These are phyloP conservation scores for Sclerurus mexicanus DNA, from an alignment of 2,113 vertebrate genomes.

Conservation along the genomic window DNA sequence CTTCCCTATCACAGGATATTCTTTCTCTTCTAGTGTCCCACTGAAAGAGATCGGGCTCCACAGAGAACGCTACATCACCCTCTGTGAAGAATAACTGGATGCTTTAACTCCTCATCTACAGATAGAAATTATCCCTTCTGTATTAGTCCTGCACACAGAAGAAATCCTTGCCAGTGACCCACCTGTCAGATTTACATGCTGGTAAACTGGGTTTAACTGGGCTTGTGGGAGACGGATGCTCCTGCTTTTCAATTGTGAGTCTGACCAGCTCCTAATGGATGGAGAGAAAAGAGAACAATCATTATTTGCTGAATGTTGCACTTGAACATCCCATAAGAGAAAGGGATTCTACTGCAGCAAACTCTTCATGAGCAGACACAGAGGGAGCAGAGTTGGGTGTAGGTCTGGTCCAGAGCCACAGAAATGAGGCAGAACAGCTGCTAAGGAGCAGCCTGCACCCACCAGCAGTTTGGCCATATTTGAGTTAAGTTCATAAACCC, in stretches of 20 bases:
- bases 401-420: neutral
- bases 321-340: neutral
- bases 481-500: neutral
- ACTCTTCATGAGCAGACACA: neutral
- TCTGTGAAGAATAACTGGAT: neutral
- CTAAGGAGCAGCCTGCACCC: neutral
- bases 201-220: conserved; percentile 87
- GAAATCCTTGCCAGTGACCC: conserved; percentile 27
- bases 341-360: neutral
- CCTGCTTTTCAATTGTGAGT: conserved; percentile 94
- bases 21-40: neutral
- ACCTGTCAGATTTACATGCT: conserved; percentile 84
- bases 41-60: neutral
- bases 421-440: neutral
- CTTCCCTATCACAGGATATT: neutral
- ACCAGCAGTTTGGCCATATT: neutral
- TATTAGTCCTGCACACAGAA: neutral
- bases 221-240: conserved; percentile 91
- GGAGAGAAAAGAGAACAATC: neutral
- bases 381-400: neutral
- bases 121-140: neutral
- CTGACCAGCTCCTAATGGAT: conserved; percentile 89
- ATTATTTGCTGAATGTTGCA: neutral
- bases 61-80: neutral
- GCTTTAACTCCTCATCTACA: neutral